phyloP scores from a whole-genome alignment of 2,797 vertebrate genomes.

The Semaprochilodus insignis region DNA sequence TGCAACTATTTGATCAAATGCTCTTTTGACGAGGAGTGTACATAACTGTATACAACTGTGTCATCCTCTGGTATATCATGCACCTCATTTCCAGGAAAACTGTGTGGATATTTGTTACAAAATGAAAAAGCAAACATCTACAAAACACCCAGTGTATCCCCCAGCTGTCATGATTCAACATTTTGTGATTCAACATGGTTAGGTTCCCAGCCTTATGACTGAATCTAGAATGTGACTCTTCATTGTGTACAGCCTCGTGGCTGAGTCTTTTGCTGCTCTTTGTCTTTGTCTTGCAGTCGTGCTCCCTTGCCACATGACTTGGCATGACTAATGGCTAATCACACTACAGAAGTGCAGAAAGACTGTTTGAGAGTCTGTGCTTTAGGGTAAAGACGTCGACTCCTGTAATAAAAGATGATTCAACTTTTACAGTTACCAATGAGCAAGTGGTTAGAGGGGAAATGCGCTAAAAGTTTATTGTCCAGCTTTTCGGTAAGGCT shows the following conservation, averaged over 20 bases:
- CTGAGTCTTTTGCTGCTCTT: constrained; percentile 23
- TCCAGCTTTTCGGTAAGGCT: background rate
- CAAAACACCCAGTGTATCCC: no score
- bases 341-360: background rate
- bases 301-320: constrained; percentile 23
- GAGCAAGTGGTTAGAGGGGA: constrained; percentile 25
- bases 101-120: no score
- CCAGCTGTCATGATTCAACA: background rate
- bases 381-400: constrained; percentile 5
- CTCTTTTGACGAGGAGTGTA: no score
- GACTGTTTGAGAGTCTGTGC: constrained; percentile 17
- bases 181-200: background rate
- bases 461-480: constrained; percentile 1
- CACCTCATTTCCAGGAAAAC: no score
- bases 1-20: no score
- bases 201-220: background rate
- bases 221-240: background rate
- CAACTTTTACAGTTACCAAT: constrained; percentile 35
- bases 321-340: constrained; percentile 34
- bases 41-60: no score
- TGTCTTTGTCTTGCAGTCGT: constrained; percentile 5
- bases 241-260: background rate
- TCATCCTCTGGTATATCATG: no score
- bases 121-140: no score
- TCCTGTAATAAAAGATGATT: constrained; percentile 33